Base-by-base conservation (phyloP, 64 coral and sea anemone species). In the Montipora efflorescens region DNA sequence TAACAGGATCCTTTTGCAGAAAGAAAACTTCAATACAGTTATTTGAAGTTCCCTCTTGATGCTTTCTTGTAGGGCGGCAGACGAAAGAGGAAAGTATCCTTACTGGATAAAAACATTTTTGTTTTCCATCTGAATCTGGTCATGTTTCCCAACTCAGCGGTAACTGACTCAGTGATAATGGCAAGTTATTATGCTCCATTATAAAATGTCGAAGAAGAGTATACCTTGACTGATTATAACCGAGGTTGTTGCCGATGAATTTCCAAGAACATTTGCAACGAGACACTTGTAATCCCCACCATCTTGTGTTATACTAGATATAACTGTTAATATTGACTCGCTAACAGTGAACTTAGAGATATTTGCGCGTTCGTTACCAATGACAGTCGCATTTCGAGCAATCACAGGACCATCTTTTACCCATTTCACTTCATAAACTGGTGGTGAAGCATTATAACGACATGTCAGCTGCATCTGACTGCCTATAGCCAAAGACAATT, bases 351-450 rank as follows among this genome's bases (percentile, higher is more conserved):
- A 76, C 1, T 1, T 2, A 13, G 73, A 36, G 15, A 76, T 76
- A 23, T 7, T 43, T 3, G 45, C 20, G 10, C 73, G 19, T 28
- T 20, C 23, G 23, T 36, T 36, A 76, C 45, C 45, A 28, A 76
- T 76, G 16, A 57, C 23, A 28, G 44, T 20, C 22, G 5, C 4
- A 76, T 76, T 77, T 77, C 74, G 2, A 46, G 74, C 25, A 20
- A 77, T 77, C 44, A 77, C 73, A 8, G 73, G 22, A 7, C 20
- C 73, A 23, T 43, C 73, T 36, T 76, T 76, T 76, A 21, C 14
- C 73, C 73, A 76, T 3, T 76, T 8, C 28, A 76, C 73, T 76
- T 76, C 73, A 76, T 20, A 76, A 20, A 76, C 73, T 76, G 73
- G 73, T 76, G 73, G 73, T 10, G 8, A 76, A 5, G 73, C 73